Conservation (phyloP, 1,140 invertebrate species). For the Chionoecetes opilio region DNA sequence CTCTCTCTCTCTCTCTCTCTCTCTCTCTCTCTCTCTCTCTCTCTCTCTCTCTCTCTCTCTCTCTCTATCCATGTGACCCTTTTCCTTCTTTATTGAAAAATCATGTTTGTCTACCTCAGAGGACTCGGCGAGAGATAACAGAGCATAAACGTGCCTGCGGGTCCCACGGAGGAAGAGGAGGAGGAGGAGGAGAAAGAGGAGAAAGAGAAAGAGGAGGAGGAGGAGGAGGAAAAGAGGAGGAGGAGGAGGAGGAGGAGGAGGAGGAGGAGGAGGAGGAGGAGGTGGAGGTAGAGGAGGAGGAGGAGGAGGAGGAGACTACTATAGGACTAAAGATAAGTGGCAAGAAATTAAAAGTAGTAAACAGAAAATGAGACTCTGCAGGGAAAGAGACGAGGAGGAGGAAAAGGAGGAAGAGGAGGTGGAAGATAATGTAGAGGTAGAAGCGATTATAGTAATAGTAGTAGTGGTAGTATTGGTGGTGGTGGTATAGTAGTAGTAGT, state of each 20-base stretch:
- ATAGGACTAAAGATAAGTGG: no score
- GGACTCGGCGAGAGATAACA: neutral
- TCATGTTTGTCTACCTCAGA: neutral
- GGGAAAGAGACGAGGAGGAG: neutral
- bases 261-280: neutral
- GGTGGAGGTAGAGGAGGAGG: neutral
- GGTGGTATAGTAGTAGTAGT: no score
- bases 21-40: neutral
- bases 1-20: neutral
- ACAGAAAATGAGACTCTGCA: no score
- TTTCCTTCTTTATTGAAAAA: constrained; percentile 3
- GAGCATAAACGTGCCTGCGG: no score
- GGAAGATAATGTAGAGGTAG: neutral
- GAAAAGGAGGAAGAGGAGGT: neutral
- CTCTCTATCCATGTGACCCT: constrained; percentile 1
- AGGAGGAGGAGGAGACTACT: no score
- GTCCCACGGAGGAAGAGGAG: neutral
- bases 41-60: no score
- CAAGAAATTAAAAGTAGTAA: no score
- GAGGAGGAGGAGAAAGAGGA: constrained; percentile 36
- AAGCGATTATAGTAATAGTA: no score
- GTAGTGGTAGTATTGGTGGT: no score
- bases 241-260: neutral
- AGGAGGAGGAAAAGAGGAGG: neutral
- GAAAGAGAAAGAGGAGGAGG: constrained; percentile 30